Base-by-base conservation (phyloP, 2,113 vertebrate species). In the Lamprotornis superbus region DNA sequence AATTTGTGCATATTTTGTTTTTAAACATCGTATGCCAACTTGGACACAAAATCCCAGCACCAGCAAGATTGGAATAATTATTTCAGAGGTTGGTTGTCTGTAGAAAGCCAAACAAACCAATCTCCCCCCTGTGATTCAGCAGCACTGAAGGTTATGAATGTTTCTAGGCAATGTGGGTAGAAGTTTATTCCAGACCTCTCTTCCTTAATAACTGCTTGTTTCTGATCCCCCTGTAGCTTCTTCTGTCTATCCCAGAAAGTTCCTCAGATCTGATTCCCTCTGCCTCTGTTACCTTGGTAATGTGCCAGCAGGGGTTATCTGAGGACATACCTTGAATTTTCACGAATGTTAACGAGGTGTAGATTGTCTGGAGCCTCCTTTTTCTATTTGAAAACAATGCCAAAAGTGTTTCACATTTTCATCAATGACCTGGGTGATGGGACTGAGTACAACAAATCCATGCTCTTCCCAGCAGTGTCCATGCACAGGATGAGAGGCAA, bases 31-130 rank as follows among this genome's bases (percentile, higher is more conserved):
- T 39, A 57, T 90, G 71, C 46, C 90, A 93, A 63, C 57, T 80
- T 77, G 71, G 50, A 91, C 46, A 42, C 64, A 91, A 74, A 92
- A 73, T 83, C 49, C 75, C 84, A 91, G 69, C 19, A 81, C 64
- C 69, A 91, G 77, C 64, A 81, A 95, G 56, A 90, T 44, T n/a
- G 47, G 69, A 91, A 82, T 59, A 81, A 87, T 89, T 91, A 89
- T 82, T 96, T 63, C 35, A 81, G 89, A 65, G 47, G 35, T 60
- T 87, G 42, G 35, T 83, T 94, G 77, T 64, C 92, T 84, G 69
- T 52, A 55, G 78, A 83, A 81, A 68, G 2, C 28, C 55, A 87
- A 83, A 64, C 42, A n/a, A 94, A 60, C 35, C 28, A 56, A 65
- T 33, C 13, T 47, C 55, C 42, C 3, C 3, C 5, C 30, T 1